A percentile compares a stretch with the other conserved stretches of the same genome.
These are phyloP conservation scores for Mormyrops attenuatus DNA, from an alignment of 2,797 vertebrate species.

Conservation along the genomic window DNA sequence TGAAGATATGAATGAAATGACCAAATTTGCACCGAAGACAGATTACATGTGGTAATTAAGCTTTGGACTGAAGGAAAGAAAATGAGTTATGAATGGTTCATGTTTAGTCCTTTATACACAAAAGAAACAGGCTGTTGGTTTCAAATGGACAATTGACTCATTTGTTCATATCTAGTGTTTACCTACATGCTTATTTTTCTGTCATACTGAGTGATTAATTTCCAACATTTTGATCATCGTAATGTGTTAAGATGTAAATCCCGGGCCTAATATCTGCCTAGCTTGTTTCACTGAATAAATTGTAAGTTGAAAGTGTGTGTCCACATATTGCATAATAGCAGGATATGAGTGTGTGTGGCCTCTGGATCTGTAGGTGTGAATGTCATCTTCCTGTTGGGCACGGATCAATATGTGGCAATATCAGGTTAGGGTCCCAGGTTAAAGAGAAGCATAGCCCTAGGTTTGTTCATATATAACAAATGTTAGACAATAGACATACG, in stretches of 20 bases:
- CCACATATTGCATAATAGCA: background rate
- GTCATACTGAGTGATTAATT: background rate
- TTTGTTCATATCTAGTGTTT: background rate
- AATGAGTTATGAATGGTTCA: background rate
- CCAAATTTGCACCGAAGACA: background rate
- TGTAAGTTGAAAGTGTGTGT: constrained; percentile 15
- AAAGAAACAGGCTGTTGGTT: background rate
- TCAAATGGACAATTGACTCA: background rate
- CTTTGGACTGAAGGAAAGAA: background rate
- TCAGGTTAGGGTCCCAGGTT: background rate
- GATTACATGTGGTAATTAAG: constrained; percentile 8
- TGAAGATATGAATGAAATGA: background rate
- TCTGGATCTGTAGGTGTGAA: background rate
- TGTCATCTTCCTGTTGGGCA: background rate
- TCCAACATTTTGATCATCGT: background rate
- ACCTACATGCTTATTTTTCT: background rate
- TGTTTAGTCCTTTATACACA: background rate
- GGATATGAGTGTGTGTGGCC: background rate
- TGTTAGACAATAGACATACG: background rate
- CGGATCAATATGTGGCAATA: background rate
- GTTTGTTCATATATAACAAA: background rate
- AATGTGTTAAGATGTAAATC: background rate
- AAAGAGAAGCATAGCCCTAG: background rate
- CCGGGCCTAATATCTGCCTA: background rate
- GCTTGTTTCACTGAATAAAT: constrained; percentile 17